phyloP scores from a whole-genome alignment of 2,797 vertebrate species.

The Spinus olivaceus region DNA sequence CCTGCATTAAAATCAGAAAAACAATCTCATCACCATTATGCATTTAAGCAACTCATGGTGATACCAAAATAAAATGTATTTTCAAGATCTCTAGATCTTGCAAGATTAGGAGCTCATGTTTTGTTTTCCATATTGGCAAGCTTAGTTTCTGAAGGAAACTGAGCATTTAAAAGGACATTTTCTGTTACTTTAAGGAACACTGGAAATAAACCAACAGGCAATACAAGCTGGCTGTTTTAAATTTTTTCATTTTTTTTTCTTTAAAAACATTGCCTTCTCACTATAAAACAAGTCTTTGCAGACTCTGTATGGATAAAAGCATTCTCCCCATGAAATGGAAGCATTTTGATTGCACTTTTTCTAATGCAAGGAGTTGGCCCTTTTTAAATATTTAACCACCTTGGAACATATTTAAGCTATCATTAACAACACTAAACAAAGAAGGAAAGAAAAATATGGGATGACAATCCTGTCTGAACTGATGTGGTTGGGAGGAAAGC shows the following conservation, averaged over 20 bases:
- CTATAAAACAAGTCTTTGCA: not conserved
- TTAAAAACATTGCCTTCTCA: not conserved
- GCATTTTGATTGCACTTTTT: not conserved
- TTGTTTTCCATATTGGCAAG: not conserved
- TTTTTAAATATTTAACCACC: slow-evolving; percentile 6
- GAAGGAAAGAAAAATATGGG: not conserved
- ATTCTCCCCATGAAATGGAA: not conserved
- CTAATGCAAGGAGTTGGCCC: not conserved
- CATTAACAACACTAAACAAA: not conserved
- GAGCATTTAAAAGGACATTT: not conserved
- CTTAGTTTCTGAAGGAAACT: not conserved
- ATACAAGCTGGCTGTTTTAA: not conserved
- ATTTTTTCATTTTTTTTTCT: rapidly evolving
- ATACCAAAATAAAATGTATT: slow-evolving; percentile 4
- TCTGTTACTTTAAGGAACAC: not conserved
- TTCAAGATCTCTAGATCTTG: not conserved
- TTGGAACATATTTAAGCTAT: not conserved
- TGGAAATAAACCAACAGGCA: not conserved
- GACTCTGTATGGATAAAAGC: not conserved
- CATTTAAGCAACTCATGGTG: not conserved
- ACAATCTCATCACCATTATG: slow-evolving; percentile 66
- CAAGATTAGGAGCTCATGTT: not conserved
- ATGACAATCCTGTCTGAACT: not conserved
- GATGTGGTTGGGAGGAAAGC: not conserved
- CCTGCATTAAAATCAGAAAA: slow-evolving; percentile 85